Evolutionary conservation across 2,888 invertebrate species (phyloP), one percentile per base, ranked within the genome.

Genomic region (Polymixis flavicincta): DNA sequence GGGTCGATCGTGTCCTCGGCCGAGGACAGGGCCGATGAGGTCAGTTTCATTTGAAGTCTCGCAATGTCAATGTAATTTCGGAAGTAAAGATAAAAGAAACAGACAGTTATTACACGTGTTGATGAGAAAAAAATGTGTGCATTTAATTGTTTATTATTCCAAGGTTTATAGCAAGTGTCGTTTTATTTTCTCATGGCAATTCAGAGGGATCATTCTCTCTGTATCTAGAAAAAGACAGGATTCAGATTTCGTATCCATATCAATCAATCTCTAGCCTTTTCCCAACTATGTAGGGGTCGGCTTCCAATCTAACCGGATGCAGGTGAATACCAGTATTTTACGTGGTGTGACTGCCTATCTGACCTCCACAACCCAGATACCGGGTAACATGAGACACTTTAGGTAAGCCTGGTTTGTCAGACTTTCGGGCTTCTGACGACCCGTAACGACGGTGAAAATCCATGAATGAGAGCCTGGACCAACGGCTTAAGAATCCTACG

Each of bases 31-130:
- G 68, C 60, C 60, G 50, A 25, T 48, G 57, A 57, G 68, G 63
- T 68, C 73, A 54, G 60, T 59, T 67, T 59, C 64, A 61, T 69
- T 77, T 71, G 19, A 68, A 64, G 25, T 37, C 4, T 73, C 67
- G 70, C 78, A 83, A 83, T 78, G 79, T 67, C 74, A 74, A 61
- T 48, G 59, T 80, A 76, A 79, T 61, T 80, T 76, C 76, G 69
- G 76, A 80, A 66, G 45, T 61, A 28, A 54, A 37, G 37, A 76
- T 75, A 59, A 81, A 69, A 75, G 78, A 59, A 32, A 17, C 63
- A 64, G 63, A 74, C 57, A 68, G 63, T 59, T 74, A 65, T 42
- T 64, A 74, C 54, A 54, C 52, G 25, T 19, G 25, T 37, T 76
- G 57, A 68, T 32, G 75, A 19, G 32, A 25, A 79, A 57, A 67